These are phyloP conservation scores for Ranitomeya variabilis DNA, from an alignment of 2,113 vertebrate genomes.

Conservation along the genomic window DNA sequence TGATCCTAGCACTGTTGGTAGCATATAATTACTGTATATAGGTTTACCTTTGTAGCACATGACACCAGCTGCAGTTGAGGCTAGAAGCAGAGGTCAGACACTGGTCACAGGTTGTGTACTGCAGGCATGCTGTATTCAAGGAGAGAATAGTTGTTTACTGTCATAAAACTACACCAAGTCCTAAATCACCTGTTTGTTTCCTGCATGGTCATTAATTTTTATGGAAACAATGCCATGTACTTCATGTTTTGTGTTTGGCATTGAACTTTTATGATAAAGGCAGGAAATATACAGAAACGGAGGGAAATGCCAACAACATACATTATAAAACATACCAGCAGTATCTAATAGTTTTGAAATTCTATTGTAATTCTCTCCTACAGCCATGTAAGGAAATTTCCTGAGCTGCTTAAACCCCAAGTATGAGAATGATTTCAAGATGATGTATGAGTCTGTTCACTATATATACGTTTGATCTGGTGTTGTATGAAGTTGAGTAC, in stretches of 20 bases:
- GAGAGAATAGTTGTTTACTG: not conserved
- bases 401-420: not conserved
- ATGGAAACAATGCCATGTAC: not conserved
- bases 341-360: not conserved
- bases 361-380: not conserved
- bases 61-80: conserved; percentile 91
- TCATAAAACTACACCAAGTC: not conserved
- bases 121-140: conserved; percentile 82
- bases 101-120: conserved; percentile 82
- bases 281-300: not conserved
- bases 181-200: not conserved
- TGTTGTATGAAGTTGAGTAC: not conserved
- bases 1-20: not conserved
- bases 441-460: not conserved
- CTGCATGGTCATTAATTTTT: not conserved
- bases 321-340: not conserved
- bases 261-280: not conserved
- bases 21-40: not conserved
- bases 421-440: not conserved
- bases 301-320: not conserved
- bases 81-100: conserved; percentile 81
- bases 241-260: not conserved
- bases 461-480: not conserved
- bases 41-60: conserved; percentile 87
- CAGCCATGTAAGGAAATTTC: not conserved